Conservation (phyloP, 2,113 vertebrate genomes). For the Zosterops hypoxanthus region DNA sequence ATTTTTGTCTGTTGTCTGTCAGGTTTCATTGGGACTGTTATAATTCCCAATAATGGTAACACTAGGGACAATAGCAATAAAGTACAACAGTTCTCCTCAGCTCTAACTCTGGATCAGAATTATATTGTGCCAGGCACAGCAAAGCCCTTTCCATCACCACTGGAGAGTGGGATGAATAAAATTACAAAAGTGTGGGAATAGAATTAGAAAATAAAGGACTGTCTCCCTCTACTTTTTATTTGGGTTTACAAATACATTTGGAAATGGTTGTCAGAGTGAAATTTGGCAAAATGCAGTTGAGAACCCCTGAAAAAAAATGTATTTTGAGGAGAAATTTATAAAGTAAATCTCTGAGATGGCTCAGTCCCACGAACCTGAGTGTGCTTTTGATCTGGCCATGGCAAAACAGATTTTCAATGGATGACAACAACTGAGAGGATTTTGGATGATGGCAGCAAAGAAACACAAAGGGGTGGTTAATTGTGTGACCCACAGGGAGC, state of each 20-base stretch:
- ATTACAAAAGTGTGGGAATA: neutral
- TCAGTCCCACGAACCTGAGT: neutral
- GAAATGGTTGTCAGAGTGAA: neutral
- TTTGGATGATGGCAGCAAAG: neutral
- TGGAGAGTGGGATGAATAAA: neutral
- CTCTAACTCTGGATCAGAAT: neutral
- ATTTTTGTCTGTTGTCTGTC: neutral
- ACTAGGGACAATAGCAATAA: neutral
- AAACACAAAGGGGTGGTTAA: constrained; percentile 47
- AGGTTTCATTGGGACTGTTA: neutral
- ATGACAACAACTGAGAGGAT: neutral
- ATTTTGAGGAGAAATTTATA: neutral
- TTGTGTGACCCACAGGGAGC: constrained; percentile 47
- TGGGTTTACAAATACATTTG: neutral
- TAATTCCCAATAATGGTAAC: neutral
- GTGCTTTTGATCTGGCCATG: neutral
- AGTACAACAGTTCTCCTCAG: neutral
- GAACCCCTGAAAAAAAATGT: neutral
- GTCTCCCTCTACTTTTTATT: neutral
- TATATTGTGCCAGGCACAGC: neutral
- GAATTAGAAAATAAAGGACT: neutral
- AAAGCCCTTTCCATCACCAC: neutral
- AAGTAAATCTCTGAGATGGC: neutral
- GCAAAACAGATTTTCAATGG: neutral
- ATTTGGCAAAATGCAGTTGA: neutral